A percentile compares a stretch with the other conserved stretches of the same genome.
Conservation (phyloP, 2,113 vertebrate species). For the Oreochromis tanganicae region DNA sequence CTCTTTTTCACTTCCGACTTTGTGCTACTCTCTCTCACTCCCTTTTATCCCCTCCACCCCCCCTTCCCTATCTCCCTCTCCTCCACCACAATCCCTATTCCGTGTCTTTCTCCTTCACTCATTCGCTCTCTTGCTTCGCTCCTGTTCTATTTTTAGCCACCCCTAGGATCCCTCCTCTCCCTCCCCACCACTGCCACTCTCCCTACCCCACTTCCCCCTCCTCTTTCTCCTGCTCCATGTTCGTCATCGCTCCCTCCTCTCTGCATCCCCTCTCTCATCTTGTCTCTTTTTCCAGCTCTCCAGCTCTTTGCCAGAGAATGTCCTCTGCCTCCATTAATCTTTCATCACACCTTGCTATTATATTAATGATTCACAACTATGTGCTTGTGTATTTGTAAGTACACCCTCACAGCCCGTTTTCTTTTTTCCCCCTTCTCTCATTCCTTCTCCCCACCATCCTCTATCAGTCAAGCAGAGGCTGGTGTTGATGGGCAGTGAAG, state of each 20-base stretch:
- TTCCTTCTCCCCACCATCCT: neutral
- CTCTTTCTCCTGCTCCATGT: conserved; percentile 50
- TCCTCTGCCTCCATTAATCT: conserved; percentile 79
- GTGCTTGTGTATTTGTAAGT: neutral
- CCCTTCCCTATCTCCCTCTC: neutral
- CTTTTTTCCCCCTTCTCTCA: neutral
- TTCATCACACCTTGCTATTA: conserved; percentile 79
- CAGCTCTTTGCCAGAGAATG: conserved; percentile 78
- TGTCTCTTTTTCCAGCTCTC: conserved; percentile 49
- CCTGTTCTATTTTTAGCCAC: conserved; percentile 89
- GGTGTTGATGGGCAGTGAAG: conserved; percentile 79
- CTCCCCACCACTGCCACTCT: conserved; percentile 19
- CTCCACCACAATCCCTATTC: conserved; percentile 16
- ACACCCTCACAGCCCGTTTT: neutral
- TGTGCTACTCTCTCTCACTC: conserved; percentile 16
- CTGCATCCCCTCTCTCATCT: conserved; percentile 40
- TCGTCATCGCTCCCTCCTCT: conserved; percentile 54
- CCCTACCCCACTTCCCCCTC: conserved; percentile 46
- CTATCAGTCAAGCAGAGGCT: conserved; percentile 70
- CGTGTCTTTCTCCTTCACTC: conserved; percentile 51
- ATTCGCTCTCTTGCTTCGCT: conserved; percentile 53
- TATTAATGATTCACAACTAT: conserved; percentile 33
- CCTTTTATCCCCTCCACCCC: neutral
- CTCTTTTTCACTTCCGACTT: conserved; percentile 46
- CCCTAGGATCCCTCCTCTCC: conserved; percentile 68